phyloP scores from a whole-genome alignment of 2,888 invertebrate genomes.

The Apocheima hispidaria region DNA sequence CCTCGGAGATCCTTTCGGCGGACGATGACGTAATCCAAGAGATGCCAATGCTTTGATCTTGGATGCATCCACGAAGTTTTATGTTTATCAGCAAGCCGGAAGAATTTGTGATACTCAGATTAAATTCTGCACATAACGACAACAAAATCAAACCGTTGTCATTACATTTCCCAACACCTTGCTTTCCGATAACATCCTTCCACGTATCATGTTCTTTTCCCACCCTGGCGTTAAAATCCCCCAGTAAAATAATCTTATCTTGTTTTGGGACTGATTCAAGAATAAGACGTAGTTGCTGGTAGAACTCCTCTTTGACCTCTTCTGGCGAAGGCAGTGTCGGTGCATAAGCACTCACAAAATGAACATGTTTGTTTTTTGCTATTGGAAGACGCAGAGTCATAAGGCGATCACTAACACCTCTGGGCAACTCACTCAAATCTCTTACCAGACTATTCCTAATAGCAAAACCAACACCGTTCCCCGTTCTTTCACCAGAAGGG shows the following conservation, averaged over 20 bases:
- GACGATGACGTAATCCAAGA: constrained; percentile 40
- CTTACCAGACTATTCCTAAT: neutral
- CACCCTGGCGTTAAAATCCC: too few species aligned
- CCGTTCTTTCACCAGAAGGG: neutral
- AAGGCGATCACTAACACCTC: too few species aligned
- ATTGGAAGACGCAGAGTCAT: neutral
- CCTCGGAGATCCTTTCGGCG: constrained; percentile 8
- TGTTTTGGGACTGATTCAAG: too few species aligned
- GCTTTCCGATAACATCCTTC: too few species aligned
- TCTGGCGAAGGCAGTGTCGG: neutral
- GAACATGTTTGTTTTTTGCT: neutral
- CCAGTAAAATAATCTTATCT: too few species aligned
- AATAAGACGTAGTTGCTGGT: too few species aligned
- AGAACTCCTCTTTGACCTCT: too few species aligned
- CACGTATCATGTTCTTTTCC: too few species aligned
- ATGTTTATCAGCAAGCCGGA: constrained; percentile 34
- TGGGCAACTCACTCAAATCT: neutral
- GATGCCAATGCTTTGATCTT: constrained; percentile 43
- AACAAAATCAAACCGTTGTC: too few species aligned
- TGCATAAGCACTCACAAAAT: neutral
- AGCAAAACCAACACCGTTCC: neutral
- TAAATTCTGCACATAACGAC: too few species aligned
- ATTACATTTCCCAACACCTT: too few species aligned
- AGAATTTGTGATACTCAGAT: too few species aligned
- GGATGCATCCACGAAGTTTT: constrained; percentile 47